Evolutionary conservation across 2,113 vertebrate species (phyloP), one percentile per base, ranked within the genome.

Genomic region (Otus sunia): DNA sequence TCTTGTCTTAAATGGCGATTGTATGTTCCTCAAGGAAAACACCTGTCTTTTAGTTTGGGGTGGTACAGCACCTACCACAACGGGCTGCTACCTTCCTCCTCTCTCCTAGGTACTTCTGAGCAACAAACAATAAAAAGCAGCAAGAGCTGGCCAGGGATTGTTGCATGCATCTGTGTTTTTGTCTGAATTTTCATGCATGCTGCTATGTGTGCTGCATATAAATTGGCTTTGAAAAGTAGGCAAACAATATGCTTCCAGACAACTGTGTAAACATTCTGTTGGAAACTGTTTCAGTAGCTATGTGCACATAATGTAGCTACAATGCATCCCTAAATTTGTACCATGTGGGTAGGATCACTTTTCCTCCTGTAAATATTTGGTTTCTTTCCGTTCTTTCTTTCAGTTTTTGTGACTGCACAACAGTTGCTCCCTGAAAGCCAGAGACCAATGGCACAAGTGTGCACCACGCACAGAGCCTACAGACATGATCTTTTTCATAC

Each of bases 191-290:
- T 97, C 60, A 88, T 94, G 96, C 91, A 88, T 85, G 89, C 90
- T 88, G 77, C 0, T 60, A 96, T 73, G 97, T 92, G 98, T 94
- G 68, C 82, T 95, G 98, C 96, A 98, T 98, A 94, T 67, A 95
- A 98, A 97, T 92, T n/a, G 71, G n/a, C 49, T 62, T 89, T 62
- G 90, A 94, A 90, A 89, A 95, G 95, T 90, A 87, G 92, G 91
- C 96, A 82, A 98, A 97, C 95, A 96, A 92, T 95, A 91, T 71
- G 26, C 88, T 95, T 95, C 71, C 80, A 86, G 95, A 91, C 79
- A 96, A 84, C 92, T 67, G 95, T 30, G 83, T 86, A 95, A 96
- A 86, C 77, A 88, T 96, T 96, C 91, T 74, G 92, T 64, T 96
- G 93, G 81, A 94, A 92, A 97, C 81, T 80, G 82, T 96, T 97